Conservation (phyloP, 2,888 invertebrate genomes). For the Malachius bipustulatus region DNA sequence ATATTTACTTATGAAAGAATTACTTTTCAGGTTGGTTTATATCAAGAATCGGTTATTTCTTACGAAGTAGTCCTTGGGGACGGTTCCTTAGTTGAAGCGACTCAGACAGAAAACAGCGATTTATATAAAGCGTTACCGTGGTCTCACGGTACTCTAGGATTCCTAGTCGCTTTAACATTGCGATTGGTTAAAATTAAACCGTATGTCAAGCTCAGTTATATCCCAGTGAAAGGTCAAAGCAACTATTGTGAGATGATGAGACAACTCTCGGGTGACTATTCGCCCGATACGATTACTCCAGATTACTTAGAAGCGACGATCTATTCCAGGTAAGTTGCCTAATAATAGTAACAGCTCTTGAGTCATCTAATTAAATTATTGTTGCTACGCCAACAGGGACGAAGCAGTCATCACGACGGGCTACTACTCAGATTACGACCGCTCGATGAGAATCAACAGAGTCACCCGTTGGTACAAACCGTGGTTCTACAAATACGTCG, state of each 20-base stretch:
- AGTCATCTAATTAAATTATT: too few species aligned
- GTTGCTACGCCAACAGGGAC: too few species aligned
- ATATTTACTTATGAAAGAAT: too few species aligned
- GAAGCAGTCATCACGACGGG: constrained; percentile 56
- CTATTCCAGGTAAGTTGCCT: too few species aligned
- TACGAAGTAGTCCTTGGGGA: constrained; percentile 55
- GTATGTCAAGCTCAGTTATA: constrained; percentile 51
- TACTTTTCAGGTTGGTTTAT: constrained; percentile 33
- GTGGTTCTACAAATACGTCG: constrained; percentile 59
- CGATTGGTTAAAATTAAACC: constrained; percentile 49
- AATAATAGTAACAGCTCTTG: too few species aligned
- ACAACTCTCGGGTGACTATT: constrained; percentile 45
- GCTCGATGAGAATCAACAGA: constrained; percentile 41
- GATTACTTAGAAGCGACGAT: constrained; percentile 58
- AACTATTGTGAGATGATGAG: constrained; percentile 51
- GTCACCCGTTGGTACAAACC: constrained; percentile 56
- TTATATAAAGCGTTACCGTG: constrained; percentile 50
- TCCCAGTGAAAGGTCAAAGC: constrained; percentile 48
- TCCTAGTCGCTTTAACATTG: constrained; percentile 51
- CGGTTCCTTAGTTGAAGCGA: constrained; percentile 47
- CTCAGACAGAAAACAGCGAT: constrained; percentile 43
- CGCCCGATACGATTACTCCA: constrained; percentile 33
- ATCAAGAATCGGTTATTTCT: constrained; percentile 52
- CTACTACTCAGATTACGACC: constrained; percentile 48
- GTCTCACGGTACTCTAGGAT: constrained; percentile 56